phyloP scores from a whole-genome alignment of 2,888 invertebrate species.

The Zeuzera pyrina region DNA sequence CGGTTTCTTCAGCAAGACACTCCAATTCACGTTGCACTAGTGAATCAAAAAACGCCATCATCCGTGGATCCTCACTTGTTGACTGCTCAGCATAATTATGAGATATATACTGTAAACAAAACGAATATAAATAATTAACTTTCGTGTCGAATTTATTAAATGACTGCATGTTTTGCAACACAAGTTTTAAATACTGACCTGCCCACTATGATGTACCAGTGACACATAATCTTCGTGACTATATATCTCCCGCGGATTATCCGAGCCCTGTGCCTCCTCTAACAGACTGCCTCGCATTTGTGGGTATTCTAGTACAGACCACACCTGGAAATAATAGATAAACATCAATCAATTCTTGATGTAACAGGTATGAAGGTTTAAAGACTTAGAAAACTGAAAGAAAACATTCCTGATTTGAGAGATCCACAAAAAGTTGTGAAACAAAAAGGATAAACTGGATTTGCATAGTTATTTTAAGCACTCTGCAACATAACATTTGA shows the following conservation, averaged over 20 bases:
- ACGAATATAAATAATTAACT: too few species aligned
- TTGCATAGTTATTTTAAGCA: too few species aligned
- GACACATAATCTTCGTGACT: conserved; percentile 88
- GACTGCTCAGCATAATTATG: conserved; percentile 93
- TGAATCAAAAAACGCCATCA: conserved; percentile 98
- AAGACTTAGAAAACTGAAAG: too few species aligned
- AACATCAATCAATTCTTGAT: neutral
- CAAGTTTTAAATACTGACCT: conserved; percentile 55
- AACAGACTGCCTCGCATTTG: conserved; percentile 76
- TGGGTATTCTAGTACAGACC: conserved; percentile 84
- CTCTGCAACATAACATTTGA: too few species aligned
- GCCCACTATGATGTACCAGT: conserved; percentile 84
- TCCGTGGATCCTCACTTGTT: conserved; percentile 90
- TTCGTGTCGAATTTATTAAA: neutral
- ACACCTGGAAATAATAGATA: conserved; percentile 66
- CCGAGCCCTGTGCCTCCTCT: conserved; percentile 68
- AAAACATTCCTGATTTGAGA: too few species aligned
- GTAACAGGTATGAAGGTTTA: too few species aligned
- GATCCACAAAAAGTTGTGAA: too few species aligned
- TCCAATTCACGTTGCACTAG: conserved; percentile 93
- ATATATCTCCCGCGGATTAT: conserved; percentile 79
- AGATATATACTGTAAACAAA: conserved; percentile 76
- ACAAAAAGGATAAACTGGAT: too few species aligned
- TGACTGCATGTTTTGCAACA: too few species aligned
- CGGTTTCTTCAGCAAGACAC: conserved; percentile 76